phyloP scores from a whole-genome alignment of 2,797 vertebrate genomes.

The Parauchenoglanis ngamensis region DNA sequence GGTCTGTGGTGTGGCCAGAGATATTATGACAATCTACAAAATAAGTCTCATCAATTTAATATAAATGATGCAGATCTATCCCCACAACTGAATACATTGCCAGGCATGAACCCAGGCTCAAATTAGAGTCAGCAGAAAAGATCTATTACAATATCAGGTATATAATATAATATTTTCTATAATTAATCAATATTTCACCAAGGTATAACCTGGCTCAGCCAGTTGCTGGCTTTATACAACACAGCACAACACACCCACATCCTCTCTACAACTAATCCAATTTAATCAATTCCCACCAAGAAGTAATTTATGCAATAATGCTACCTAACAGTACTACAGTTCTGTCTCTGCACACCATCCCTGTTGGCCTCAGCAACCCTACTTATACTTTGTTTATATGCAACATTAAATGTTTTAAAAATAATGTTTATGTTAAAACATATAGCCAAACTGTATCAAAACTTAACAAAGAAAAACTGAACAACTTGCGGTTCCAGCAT shows the following conservation, averaged over 20 bases:
- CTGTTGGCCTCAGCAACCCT: too few relatives aligned
- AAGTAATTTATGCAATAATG: background rate
- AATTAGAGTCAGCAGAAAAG: background rate
- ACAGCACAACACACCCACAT: background rate
- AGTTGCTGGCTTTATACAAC: background rate
- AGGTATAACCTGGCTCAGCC: background rate
- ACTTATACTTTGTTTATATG: background rate
- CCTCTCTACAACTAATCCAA: background rate
- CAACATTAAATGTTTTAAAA: background rate
- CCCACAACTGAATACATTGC: background rate
- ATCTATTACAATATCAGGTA: background rate
- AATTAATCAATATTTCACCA: background rate
- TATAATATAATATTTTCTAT: background rate
- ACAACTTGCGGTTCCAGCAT: background rate
- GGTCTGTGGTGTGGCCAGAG: background rate
- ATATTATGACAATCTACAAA: background rate
- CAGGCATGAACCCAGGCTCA: background rate
- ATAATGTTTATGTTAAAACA: background rate
- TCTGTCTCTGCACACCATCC: background rate
- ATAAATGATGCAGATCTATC: background rate
- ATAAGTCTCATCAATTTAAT: background rate
- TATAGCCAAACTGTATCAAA: background rate
- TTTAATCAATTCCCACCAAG: background rate
- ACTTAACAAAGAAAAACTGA: background rate
- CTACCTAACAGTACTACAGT: background rate